Evolutionary conservation across 2,113 vertebrate genomes (phyloP), one percentile per base, ranked within the genome.

Genomic region (Cephalopterus ornatus): DNA sequence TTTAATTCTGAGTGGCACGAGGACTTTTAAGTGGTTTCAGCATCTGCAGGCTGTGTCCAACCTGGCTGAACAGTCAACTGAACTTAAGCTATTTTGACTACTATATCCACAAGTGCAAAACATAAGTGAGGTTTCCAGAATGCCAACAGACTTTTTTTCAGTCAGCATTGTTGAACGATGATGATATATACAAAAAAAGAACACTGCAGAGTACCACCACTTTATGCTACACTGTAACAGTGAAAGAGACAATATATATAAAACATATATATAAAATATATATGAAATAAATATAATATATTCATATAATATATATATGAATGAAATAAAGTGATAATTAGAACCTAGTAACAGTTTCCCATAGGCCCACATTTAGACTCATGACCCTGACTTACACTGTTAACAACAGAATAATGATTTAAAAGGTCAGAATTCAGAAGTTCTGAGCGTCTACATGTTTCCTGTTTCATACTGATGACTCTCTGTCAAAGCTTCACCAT

Each of bases 1-100:
- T 96, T 97, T 97, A 97, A 97, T 97, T 97, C 73, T 74, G 86
- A 95, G 91, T 67, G 93, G 33, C 75, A 80, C 44, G 53, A 95
- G 73, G 76, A 94, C 63, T 89, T 95, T 41, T 84, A 76, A 94
- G 96, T 94, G 37, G 56, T 67, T 92, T 91, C 85, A 95, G 68
- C 20, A 50, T 55, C 46, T 42, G 52, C 33, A 88, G 77, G 5
- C 1, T n/a, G 6, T 16, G 21, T 33, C 73, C 68, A 93, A 28
- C 52, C 62, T 93, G 76, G 56, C 59, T 94, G 70, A 70, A 41
- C 8, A 82, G 23, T 18, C 67, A 68, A 74, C 55, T 63, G 67
- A 96, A 94, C 52, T 95, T 79, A 30, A 83, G 79, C 7, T 93
- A 19, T 39, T 92, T 82, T 68, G 91, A 73, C 66, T 62, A 67